Base-by-base conservation (phyloP, 2,797 vertebrate genomes). In the Oryzias dopingdopingensis region DNA sequence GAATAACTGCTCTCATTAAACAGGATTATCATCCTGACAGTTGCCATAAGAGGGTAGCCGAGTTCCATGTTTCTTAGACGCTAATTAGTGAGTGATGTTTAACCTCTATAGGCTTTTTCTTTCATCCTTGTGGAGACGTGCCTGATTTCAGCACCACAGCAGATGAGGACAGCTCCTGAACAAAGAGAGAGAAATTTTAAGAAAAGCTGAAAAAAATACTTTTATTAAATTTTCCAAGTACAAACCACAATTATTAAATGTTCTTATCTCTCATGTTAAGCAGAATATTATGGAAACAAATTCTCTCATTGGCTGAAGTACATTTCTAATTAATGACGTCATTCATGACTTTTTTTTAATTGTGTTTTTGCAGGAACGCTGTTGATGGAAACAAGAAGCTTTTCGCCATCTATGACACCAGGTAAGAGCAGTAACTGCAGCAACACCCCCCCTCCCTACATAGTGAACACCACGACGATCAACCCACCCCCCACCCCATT, bases 321-420 rank as follows among this genome's bases (percentile, higher is more conserved):
- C 23, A 0, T 13, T 57, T 37, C 7, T 62, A 10, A 51, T 64
- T 60, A 44, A 67, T 74, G 43, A 67, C 15, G 50, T 22, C 23
- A 53, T 37, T 67, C 51, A 60, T 23, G 52, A 1, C 42, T 15
- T 15, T 61, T 54, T 49, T 53, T 92, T 92, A 0, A 8, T 12
- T 24, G 52, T 15, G 57, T 54, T 49, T 53, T 92, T 92, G 53
- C 87, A 99, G 96, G 96, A 95, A 98, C 29, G 95, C 95, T 49
- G 93, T 95, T 77, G 93, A 97, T 78, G 95, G 95, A 86, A 95
- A 96, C 88, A 95, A 95, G 88, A 96, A 94, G 83, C 86, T 98
- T 49, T 95, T 96, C 75, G 92, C 94, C 70, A 95, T 98, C 88
- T 98, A 96, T 82, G 95, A 97, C 82, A 95, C 95, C 54, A 94